Base-by-base conservation (phyloP, 2,888 invertebrate genomes). In the Euzetes globulus region DNA sequence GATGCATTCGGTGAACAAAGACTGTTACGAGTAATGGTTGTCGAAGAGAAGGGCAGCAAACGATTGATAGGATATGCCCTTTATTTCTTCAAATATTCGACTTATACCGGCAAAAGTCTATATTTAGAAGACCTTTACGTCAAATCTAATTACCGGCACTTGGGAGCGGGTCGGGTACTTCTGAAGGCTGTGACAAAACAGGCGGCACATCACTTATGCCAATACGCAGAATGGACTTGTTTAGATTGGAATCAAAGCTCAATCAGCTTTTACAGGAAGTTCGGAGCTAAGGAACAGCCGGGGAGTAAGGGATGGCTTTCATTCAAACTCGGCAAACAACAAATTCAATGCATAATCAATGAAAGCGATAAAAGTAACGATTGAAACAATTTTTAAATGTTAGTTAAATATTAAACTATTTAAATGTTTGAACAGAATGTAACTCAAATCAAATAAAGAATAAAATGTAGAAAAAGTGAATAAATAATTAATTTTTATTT, bases 91-190 rank as follows among this genome's bases (percentile, higher is more conserved):
- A 80, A 80, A 22, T 84, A 83, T 76, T 83, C 83, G 0, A 82
- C 83, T 0, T 84, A 82, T 81, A 80, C 81, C 68, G 84, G 84
- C 22, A 80, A 80, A 73, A 80, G 78, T 45, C 75, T 83, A 17
- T 82, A 82, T 78, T 79, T 84, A 77, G 84, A 84, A 76, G 84
- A 84, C 77, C 76, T 84, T 4, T 84, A 83, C 78, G 81, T 84
- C 7, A 79, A 79, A 0, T 81, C 81, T 6, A 74, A 79, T n/a
- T 81, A 78, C 76, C 78, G 84, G 15, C 78, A 80, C 11, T 76
- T 77, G 50, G 82, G 82, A 2, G 79, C 83, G 6, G 84, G 83
- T 22, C 79, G 78, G 27, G 73, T 73, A 27, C 75, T 84, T n/a
- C 82, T 76, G n/a, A 81, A 27, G 13, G 52, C 29, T 13, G 55